Evolutionary conservation across 1,140 invertebrate genomes (phyloP), one percentile per base, ranked within the genome.

Genomic region (Drosophila pseudoananassae): DNA sequence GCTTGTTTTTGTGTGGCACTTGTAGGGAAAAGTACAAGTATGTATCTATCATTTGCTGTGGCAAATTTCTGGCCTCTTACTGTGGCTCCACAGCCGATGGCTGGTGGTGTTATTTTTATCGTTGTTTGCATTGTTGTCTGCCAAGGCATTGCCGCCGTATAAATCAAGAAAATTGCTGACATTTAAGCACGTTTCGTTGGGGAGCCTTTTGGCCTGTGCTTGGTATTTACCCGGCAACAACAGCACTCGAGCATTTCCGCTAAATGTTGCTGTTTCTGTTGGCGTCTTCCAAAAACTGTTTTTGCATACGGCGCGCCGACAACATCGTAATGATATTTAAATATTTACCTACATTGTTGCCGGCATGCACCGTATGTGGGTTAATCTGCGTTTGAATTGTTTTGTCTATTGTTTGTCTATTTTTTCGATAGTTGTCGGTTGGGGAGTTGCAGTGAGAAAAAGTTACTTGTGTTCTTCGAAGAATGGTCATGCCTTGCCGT

Each of bases 121-220:
- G 76, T 31, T 68, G 75, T 56, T 79, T 74, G 61, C 63, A 73
- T 84, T 80, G 80, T 85, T 81, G 82, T 85, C 58, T 68, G 71
- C 52, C 73, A 87, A 84, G 81, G 66, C 81, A 83, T 61, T 64
- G 81, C 66, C 59, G 78, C 82, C 82, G 80, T 88, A 87, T 87
- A 87, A 87, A 87, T 87, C 82, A 87, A 87, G 82, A 87, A 87
- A 87, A 87, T 87, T 87, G 83, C 82, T 87, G 82, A 87, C 82
- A 87, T 87, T 87, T 88, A 87, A 82, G 82, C 82, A 87, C 83
- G 82, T 87, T 87, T 82, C 84, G 68, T 82, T 85, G 72, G 64
- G 56, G 76, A 66, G 59, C 63, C 59, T 72, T 51, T 64, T 56
- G 74, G 54, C 49, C 46, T 55, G 49, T 55, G 49, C 57, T 57